These are phyloP conservation scores for Drosophila anomelani DNA, from an alignment of 2,888 invertebrate species.

Conservation along the genomic window DNA sequence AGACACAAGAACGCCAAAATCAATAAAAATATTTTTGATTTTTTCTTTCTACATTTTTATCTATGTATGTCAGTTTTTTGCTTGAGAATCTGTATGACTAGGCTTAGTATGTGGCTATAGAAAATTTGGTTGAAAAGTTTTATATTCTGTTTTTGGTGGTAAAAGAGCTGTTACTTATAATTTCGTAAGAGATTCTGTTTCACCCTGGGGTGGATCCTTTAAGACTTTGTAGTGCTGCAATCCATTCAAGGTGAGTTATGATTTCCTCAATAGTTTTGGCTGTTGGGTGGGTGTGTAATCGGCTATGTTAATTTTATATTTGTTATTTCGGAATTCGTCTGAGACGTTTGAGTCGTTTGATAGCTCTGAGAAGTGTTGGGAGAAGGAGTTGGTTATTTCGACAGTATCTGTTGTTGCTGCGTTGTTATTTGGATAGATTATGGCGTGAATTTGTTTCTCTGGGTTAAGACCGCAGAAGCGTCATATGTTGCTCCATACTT, in stretches of 20 bases:
- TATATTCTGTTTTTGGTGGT: conserved; percentile 8
- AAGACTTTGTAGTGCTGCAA: not conserved
- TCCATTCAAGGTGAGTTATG: not conserved
- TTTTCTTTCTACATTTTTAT: too few relatives aligned
- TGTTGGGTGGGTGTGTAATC: conserved; percentile 10
- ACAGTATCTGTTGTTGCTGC: conserved; percentile 8
- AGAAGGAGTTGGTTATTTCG: conserved; percentile 5
- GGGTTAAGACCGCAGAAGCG: conserved; percentile 11
- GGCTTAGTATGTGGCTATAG: conserved; percentile 12
- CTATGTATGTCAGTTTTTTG: not conserved
- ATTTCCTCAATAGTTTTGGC: conserved; percentile 6
- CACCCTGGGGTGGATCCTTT: conserved; percentile 6
- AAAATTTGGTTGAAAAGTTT: conserved; percentile 18
- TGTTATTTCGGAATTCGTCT: conserved; percentile 3
- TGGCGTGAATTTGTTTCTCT: conserved; percentile 2
- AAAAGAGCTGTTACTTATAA: not conserved
- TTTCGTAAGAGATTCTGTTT: conserved; percentile 9
- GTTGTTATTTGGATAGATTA: conserved; percentile 4
- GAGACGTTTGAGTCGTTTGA: conserved; percentile 8
- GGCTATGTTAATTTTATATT: conserved; percentile 8
- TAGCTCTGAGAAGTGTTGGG: conserved; percentile 5
- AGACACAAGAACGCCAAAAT: too few relatives aligned
- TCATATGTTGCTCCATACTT: not conserved
- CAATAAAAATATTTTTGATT: too few relatives aligned
- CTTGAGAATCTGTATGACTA: conserved; percentile 4